Percentiles rank a stretch among this genome's conserved stretches.
These are phyloP conservation scores for Alviniconcha marisindica DNA, from an alignment of 1,140 invertebrate genomes.

Conservation along the genomic window DNA sequence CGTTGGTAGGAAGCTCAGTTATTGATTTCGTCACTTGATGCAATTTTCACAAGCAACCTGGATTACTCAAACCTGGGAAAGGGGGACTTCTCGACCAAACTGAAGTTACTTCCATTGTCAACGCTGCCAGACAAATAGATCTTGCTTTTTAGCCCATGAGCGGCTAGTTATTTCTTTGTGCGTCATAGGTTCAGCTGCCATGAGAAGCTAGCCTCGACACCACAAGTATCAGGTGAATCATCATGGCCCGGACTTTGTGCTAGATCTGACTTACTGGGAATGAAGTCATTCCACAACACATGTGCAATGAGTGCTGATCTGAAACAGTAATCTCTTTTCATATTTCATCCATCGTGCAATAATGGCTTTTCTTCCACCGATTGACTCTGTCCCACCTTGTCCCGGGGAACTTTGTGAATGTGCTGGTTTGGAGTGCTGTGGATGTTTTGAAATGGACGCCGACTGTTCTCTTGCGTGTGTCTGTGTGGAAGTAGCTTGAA, in stretches of 20 bases:
- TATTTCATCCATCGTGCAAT: conserved; percentile 19
- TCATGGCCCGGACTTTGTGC: not conserved
- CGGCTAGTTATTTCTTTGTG: not conserved
- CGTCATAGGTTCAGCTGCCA: not conserved
- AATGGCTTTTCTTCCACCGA: conserved; percentile 10
- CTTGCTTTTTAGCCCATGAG: not conserved
- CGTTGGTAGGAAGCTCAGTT: conserved; percentile 3
- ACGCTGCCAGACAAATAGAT: not conserved
- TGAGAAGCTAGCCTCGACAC: not conserved
- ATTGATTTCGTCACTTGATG: conserved; percentile 22
- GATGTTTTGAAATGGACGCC: too few relatives aligned
- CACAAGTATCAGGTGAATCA: conserved; percentile 13
- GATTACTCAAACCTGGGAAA: conserved; percentile 40
- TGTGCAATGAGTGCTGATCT: conserved; percentile 34
- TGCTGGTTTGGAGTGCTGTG: too few relatives aligned
- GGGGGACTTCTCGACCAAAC: conserved; percentile 3
- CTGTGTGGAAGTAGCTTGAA: not conserved
- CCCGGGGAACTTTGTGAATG: not conserved
- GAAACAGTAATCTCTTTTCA: conserved; percentile 7
- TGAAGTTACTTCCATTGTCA: not conserved
- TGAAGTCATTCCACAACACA: conserved; percentile 18
- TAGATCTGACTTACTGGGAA: not conserved
- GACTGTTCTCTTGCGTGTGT: too few relatives aligned
- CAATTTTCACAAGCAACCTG: conserved; percentile 36
- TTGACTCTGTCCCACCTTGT: conserved; percentile 14